phyloP scores from a whole-genome alignment of 2,888 invertebrate genomes.

The Noctua pronuba region DNA sequence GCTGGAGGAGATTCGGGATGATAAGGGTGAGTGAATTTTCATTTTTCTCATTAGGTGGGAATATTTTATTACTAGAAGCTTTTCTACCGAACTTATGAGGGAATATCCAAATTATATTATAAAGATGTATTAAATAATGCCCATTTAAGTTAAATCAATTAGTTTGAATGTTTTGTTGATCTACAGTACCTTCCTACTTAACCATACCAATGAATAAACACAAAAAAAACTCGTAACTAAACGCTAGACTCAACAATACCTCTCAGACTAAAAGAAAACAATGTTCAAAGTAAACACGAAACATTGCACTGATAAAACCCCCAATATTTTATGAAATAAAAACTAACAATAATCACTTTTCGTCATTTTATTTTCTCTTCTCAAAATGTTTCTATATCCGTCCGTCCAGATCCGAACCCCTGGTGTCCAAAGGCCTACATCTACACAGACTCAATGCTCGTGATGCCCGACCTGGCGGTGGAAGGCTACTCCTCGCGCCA shows the following conservation, averaged over 20 bases:
- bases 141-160: neutral
- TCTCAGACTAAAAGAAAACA: neutral
- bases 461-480: conserved; percentile 81
- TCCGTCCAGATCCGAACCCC: conserved; percentile 72
- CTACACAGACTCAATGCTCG: conserved; percentile 77
- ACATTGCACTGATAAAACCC: neutral
- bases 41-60: neutral
- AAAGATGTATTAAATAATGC: neutral
- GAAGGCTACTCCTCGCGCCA: conserved; percentile 76
- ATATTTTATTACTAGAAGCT: neutral
- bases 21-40: conserved; percentile 62
- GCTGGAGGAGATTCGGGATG: conserved; percentile 74
- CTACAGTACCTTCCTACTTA: neutral
- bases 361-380: neutral
- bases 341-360: neutral
- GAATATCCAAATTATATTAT: neutral
- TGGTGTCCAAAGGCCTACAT: conserved; percentile 79
- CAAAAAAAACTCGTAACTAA: neutral
- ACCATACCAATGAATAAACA: neutral
- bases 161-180: conserved; percentile 1
- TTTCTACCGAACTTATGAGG: neutral
- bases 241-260: neutral
- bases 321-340: neutral
- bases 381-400: conserved; percentile 1
- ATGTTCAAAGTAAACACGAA: neutral